Base-by-base conservation (phyloP, 2,113 vertebrate species). In the Aptenodytes forsteri region DNA sequence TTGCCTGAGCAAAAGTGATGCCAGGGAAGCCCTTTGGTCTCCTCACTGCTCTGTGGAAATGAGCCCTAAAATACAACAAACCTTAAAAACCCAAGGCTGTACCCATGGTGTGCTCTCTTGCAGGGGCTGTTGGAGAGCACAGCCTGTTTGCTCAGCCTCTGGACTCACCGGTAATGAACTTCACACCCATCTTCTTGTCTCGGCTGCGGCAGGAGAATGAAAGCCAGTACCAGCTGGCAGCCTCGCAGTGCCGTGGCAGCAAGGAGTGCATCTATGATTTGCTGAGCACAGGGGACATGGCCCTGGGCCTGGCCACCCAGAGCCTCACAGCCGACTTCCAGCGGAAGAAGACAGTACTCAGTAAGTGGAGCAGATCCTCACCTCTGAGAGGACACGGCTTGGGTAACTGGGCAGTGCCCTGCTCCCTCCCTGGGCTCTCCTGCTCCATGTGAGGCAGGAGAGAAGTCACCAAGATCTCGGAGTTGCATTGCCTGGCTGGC, bases 131-230 rank as follows among this genome's bases (percentile, higher is more conserved):
- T 36, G 84, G 84, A 73, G 70, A 79, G 18, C 62, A 88, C 56
- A 72, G 52, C 62, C 81, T 97, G 70, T 97, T 97, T 58, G 3
- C 69, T 79, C 87, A 90, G 34, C 92, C 91, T 47, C 82, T 91
- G 73, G 82, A 62, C 30, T 47, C 90, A 56, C 9, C 7, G 0
- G 61, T 72, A 44, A 69, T 19, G 62, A 95, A 89, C 81, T 97
- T 97, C 96, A 95, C 78, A n/a, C 97, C 96, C 49, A 25, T 76
- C 87, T 97, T 97, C 95, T 94, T 97, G 87, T 97, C 96, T 87
- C 40, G 3, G 78, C 97, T 97, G 75, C 75, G 46, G n/a, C 96
- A 91, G 89, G 70, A 94, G 70, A 96, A 94, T 2, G 84, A 94
- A 95, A 97, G 78, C 46, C 84, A 62, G 40, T 97, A 96, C 36